Percentiles rank a stretch among this genome's conserved stretches.
Evolutionary conservation across 1,140 invertebrate species (phyloP).

Genomic region (Himalopsyche phryganea): DNA sequence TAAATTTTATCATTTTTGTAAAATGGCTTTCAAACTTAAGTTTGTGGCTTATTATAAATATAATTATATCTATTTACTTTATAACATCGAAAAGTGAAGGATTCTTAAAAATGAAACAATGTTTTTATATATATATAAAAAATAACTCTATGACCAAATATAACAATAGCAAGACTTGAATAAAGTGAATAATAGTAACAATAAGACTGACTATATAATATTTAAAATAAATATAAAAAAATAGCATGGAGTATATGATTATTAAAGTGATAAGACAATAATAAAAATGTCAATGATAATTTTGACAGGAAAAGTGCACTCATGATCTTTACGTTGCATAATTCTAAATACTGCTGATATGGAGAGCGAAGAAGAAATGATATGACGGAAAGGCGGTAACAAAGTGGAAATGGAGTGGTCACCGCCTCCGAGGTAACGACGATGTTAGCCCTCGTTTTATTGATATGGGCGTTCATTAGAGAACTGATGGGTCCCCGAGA

Average conservation of each 20-base stretch:
- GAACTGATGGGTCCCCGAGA: constrained; percentile 43
- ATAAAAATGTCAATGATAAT: too few relatives aligned
- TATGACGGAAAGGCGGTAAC: neutral
- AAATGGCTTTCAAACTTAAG: too few relatives aligned
- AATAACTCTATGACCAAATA: neutral
- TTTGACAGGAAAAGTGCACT: too few relatives aligned
- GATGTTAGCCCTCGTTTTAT: constrained; percentile 47
- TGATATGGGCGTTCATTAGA: constrained; percentile 43
- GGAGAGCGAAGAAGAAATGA: constrained; percentile 3
- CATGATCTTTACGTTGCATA: too few relatives aligned
- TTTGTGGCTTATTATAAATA: too few relatives aligned
- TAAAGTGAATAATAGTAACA: neutral
- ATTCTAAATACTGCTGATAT: neutral
- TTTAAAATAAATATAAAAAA: neutral
- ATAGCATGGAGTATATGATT: too few relatives aligned
- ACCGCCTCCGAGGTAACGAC: constrained; percentile 34
- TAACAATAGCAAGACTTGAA: neutral
- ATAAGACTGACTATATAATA: neutral
- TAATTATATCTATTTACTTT: too few relatives aligned
- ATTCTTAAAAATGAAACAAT: too few relatives aligned
- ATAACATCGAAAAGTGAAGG: too few relatives aligned
- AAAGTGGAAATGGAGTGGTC: constrained; percentile 10
- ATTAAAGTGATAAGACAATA: neutral
- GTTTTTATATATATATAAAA: neutral
- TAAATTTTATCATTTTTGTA: too few relatives aligned